Evolutionary conservation across 2,888 invertebrate genomes (phyloP).

Genomic region (Lobophora halterata): DNA sequence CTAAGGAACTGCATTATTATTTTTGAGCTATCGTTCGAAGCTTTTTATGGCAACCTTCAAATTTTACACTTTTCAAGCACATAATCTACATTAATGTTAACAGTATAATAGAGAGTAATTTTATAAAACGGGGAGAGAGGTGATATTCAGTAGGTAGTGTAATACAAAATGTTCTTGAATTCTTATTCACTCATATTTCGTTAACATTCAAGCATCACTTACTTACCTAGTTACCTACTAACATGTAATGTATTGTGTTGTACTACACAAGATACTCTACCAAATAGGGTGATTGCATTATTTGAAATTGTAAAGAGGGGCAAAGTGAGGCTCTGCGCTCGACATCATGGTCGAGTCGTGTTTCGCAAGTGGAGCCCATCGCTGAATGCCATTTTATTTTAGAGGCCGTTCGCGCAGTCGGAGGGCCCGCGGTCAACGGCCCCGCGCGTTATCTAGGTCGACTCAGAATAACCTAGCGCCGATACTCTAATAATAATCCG

Average conservation of each 20-base stretch:
- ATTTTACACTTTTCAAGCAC: too few relatives aligned
- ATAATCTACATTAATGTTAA: too few relatives aligned
- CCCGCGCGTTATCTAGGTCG: constrained; percentile 78
- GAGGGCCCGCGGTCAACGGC: constrained; percentile 80
- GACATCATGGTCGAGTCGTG: constrained; percentile 66
- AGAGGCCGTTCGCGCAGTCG: constrained; percentile 74
- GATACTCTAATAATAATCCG: constrained; percentile 79
- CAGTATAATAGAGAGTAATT: too few relatives aligned
- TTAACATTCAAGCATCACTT: too few relatives aligned
- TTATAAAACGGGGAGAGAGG: too few relatives aligned
- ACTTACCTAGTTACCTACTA: constrained; percentile 11
- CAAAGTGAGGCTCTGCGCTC: constrained; percentile 53
- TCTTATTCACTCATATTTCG: too few relatives aligned
- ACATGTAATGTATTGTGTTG: too few relatives aligned
- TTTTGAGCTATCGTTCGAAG: too few relatives aligned
- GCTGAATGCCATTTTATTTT: constrained; percentile 79
- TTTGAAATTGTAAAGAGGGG: constrained; percentile 56
- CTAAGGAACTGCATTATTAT: too few relatives aligned
- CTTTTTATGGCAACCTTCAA: too few relatives aligned
- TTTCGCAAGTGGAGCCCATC: constrained; percentile 80
- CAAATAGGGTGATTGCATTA: constrained; percentile 55
- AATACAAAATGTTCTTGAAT: too few relatives aligned
- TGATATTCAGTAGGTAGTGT: too few relatives aligned
- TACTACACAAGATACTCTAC: constrained; percentile 39
- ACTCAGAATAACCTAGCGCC: constrained; percentile 80